Evolutionary conservation across 2,888 invertebrate genomes (phyloP), one percentile per base, ranked within the genome.

Genomic region (Macaria liturata): DNA sequence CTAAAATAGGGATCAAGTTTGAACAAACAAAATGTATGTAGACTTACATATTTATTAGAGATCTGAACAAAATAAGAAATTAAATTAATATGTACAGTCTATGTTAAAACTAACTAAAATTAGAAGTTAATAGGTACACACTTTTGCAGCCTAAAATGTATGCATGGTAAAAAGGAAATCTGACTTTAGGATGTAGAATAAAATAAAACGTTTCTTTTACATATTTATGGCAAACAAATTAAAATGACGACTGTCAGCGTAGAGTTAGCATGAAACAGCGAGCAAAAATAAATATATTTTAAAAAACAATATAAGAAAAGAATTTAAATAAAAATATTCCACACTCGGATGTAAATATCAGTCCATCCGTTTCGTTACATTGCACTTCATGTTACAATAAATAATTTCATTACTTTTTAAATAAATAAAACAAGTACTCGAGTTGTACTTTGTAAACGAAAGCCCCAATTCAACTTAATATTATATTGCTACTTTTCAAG

Each of bases 1-100:
- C 20, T 37, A 6, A 37, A 7, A 7, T 7, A 37, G 34, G 34
- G 34, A 37, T 37, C 4, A 6, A 37, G 34, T 37, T 3, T 1
- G 34, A 71, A 72, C 74, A 68, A 72, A 75, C 71, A 67, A 69
- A 71, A 70, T 45, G 9, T 39, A 53, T 72, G 73, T 91, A 91
- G 90, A 92, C 91, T 92, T 92, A 92, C 88, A 89, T 90, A 88
- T 92, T 92, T 92, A 92, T 92, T 92, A 92, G 92, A 92, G 92
- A 92, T 92, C 92, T 92, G 92, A 92, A 92, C 92, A 92, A 90
- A 92, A 92, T 91, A 92, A 88, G 91, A 92, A 92, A 91, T 92
- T 88, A 92, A 92, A 92, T 92, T 90, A 92, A 68, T 92, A 92
- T 92, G 92, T 92, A 92, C 92, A 92, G 92, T 91, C 91, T 91